Base-by-base conservation (phyloP, 2,888 invertebrate species). In the Spodoptera picta region DNA sequence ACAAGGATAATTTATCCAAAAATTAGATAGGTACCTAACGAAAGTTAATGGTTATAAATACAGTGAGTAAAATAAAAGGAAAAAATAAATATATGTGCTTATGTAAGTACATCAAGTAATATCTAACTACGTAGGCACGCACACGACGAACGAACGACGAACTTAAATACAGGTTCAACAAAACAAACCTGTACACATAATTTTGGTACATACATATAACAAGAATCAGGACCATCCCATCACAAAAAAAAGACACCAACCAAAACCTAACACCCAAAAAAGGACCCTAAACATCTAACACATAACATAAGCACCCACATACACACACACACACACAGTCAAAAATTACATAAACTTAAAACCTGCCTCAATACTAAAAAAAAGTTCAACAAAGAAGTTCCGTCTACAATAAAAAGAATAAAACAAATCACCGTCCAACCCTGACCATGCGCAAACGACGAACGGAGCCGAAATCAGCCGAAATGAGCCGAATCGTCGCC, bases 381-480 rank as follows among this genome's bases (percentile, higher is more conserved):
- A 70, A 61, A 56, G 66, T 46, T 45, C 19, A 56, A 73, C 72
- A 78, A 82, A 80, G 74, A 68, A 59, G 60, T 73, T 56, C 46
- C 60, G 61, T 65, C 69, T 58, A 53, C 63, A 45, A 54, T 56
- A 69, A 58, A 66, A 68, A 77, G 73, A 81, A 75, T 79, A 66
- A 82, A 80, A 72, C 57, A 83, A 86, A 86, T 81, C 83, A 75
- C 78, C 81, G 81, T 52, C 84, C 86, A 87, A 83, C 86, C 87
- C 83, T 86, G 86, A 85, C 83, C 84, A 77, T 86, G 88, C 87
- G 87, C 86, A 53, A 74, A 75, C 82, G 75, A 86, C 91, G 92
- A 87, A 82, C 79, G 74, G 72, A 76, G 65, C 85, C 90, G 91
- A 91, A 91, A 87, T 81, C 83, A 78, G 72, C 85, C 91, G 90